phyloP scores from a whole-genome alignment of 1,140 invertebrate species.

The Homarus americanus region DNA sequence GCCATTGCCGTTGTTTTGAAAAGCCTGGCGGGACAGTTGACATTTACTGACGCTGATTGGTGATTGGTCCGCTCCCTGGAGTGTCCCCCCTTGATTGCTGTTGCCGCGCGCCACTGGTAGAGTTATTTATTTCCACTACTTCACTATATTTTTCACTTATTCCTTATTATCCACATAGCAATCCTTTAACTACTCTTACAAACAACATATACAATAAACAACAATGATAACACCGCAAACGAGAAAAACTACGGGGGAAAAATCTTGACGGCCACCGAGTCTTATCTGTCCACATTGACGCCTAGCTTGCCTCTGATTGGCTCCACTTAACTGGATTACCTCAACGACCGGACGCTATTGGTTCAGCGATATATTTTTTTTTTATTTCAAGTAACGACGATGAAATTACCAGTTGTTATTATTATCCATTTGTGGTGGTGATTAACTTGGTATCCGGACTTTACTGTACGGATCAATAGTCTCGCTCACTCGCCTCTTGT shows the following conservation, averaged over 20 bases:
- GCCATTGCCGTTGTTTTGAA: slow-evolving; percentile 65
- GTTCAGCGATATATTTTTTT: slow-evolving; percentile 53
- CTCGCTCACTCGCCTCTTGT: background rate
- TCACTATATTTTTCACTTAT: background rate
- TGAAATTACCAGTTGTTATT: slow-evolving; percentile 41
- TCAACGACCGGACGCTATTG: slow-evolving; percentile 67
- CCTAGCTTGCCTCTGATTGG: slow-evolving; percentile 64
- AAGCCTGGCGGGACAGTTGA: slow-evolving; percentile 63
- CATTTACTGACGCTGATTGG: slow-evolving; percentile 68
- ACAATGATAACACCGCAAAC: background rate
- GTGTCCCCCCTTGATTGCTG: slow-evolving; percentile 47
- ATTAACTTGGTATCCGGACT: background rate
- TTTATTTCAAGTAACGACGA: slow-evolving; percentile 2
- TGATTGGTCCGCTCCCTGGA: slow-evolving; percentile 67
- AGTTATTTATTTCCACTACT: background rate
- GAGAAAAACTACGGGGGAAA: background rate
- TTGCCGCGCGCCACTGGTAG: slow-evolving; percentile 20
- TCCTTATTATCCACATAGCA: too few relatives aligned
- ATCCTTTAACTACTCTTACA: too few relatives aligned
- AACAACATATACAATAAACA: too few relatives aligned
- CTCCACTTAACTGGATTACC: slow-evolving; percentile 68
- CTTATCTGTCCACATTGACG: slow-evolving; percentile 45
- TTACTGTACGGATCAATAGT: background rate
- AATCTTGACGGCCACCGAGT: background rate
- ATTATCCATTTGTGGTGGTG: slow-evolving; percentile 41